phyloP scores from a whole-genome alignment of 2,113 vertebrate genomes.

The Fulmarus glacialis region DNA sequence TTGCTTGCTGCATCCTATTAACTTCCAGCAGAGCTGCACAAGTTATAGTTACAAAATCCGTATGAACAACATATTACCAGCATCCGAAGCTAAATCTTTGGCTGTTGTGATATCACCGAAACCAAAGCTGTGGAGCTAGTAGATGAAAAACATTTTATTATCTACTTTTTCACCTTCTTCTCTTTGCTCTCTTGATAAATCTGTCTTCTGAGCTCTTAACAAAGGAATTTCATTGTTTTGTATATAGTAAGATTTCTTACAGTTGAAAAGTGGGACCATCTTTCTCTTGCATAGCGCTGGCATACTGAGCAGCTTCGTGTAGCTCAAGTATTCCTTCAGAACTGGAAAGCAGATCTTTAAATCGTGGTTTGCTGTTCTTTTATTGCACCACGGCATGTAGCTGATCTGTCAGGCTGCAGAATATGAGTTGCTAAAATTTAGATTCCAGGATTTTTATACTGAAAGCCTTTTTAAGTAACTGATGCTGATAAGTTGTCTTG shows the following conservation, averaged over 20 bases:
- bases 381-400: neutral
- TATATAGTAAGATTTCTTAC: neutral
- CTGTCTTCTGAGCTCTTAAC: neutral
- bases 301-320: neutral
- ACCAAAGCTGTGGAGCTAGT: neutral
- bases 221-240: neutral
- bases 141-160: neutral
- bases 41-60: rapidly evolving
- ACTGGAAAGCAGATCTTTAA: neutral
- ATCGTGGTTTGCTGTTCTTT: neutral
- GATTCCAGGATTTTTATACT: neutral
- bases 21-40: neutral
- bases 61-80: neutral
- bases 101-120: neutral
- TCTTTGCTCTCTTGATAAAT: neutral
- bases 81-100: neutral
- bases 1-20: neutral
- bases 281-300: neutral
- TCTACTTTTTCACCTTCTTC: neutral
- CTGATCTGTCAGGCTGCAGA: neutral
- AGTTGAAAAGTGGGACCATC: neutral
- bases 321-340: neutral
- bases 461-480: neutral
- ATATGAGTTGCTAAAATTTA: neutral
- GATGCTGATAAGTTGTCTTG: neutral